Base-by-base conservation (phyloP, 2,888 invertebrate genomes). In the Mamestra brassicae region DNA sequence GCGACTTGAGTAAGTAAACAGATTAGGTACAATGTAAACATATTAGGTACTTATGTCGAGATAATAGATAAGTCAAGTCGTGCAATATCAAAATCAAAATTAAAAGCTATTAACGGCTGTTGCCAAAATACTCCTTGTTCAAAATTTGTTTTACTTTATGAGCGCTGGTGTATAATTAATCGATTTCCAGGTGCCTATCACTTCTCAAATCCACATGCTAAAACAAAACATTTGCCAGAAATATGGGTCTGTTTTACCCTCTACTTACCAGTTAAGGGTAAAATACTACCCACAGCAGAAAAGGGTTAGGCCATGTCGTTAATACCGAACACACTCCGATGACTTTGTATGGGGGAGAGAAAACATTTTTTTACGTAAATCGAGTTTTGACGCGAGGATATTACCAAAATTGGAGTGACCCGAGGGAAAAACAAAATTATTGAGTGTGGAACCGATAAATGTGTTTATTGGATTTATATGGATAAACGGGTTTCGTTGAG, bases 341-440 rank as follows among this genome's bases (percentile, higher is more conserved):
- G 92, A 87, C 88, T 92, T 84, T 85, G 85, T 84, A 84, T 89
- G 90, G 92, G 94, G 93, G 90, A 89, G 85, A 81, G 77, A 76
- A 88, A 89, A 91, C 88, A 90, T 94, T 94, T 93, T 94, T 94
- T 94, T 94, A 90, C 91, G 93, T 93, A 94, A 96, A 95, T 95
- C 91, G 91, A 94, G 92, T 95, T 95, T 93, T 93, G 93, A 93
- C 91, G 88, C 89, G 84, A 90, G 92, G 91, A 92, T 95, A 92
- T 94, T 94, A 93, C 89, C 88, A 81, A 92, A 94, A 95, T 95
- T 94, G 94, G 91, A 94, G 90, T 94, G 94, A 93, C 94, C 95
- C 91, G 83, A 92, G 93, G 93, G 93, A 93, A 78, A 91, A 92
- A 93, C 91, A 91, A 89, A 93, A 94, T 95, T 94, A 95, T 93